Base-by-base conservation (phyloP, 2,797 vertebrate genomes). In the Acomys russatus region DNA sequence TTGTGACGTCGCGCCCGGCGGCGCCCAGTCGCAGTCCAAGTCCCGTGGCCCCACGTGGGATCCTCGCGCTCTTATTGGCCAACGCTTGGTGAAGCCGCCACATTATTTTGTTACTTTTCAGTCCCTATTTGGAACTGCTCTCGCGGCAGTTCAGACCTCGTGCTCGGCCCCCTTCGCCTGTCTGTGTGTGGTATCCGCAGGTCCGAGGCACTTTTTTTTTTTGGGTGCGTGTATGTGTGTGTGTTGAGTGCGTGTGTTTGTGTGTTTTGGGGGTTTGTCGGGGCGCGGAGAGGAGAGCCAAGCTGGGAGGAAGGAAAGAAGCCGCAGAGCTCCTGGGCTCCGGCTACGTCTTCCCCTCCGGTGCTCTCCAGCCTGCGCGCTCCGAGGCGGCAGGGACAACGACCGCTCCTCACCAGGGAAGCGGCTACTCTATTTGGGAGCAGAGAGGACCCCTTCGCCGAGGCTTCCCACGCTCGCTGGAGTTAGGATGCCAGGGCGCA, bases 71-170 rank as follows among this genome's bases (percentile, higher is more conserved):
- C 61, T 84, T 73, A 98, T 98, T 98, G 98, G 98, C 84, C 84
- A 10, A 68, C 76, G 51, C n/a, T 6, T 8, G 66, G 82, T 49
- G 59, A 92, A 89, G 97, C 94, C 97, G 97, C 97, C 97, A 97
- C 97, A 97, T 96, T 98, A 98, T 98, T 97, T 98, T 96, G 96
- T 98, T 98, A 97, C 97, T 96, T 94, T 97, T 95, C 98, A 99
- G 99, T 99, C 99, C 99, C 96, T 92, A 95, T 97, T 78, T 97
- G 97, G 93, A 95, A 98, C 98, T 98, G 98, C 98, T 99, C 98
- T 99, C 98, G 98, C 99, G 98, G 98, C 99, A 98, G 99, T 98
- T 98, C 98, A 98, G 98, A 99, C 99, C 99, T 99, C 99, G 98
- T 99, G 99, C 99, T 99, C 98, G 98, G 99, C 98, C 98, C 98